phyloP scores from a whole-genome alignment of 92 coral and sea anemone species.

The Phenganax marumi region DNA sequence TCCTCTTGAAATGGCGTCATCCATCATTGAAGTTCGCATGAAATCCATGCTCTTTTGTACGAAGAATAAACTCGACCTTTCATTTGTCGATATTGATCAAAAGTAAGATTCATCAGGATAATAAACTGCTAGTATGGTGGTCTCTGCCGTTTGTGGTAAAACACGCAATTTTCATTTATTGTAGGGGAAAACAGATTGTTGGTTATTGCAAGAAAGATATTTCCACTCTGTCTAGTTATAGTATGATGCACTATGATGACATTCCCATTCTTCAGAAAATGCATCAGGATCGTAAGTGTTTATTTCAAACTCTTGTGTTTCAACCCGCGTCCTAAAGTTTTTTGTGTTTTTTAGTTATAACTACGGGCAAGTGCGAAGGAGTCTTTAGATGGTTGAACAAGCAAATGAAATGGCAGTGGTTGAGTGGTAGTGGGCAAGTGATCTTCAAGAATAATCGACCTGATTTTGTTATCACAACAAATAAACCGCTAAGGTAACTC shows the following conservation, averaged over 20 bases:
- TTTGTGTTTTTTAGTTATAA: constrained; percentile 61
- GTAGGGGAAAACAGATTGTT: constrained; percentile 87
- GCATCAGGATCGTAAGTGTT: constrained; percentile 82
- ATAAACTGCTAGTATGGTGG: neutral
- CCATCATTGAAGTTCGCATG: constrained; percentile 89
- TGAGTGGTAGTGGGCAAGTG: constrained; percentile 94
- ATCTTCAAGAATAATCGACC: constrained; percentile 92
- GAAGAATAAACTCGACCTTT: constrained; percentile 94
- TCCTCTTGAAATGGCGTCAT: constrained; percentile 84
- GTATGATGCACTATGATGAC: constrained; percentile 99
- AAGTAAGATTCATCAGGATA: constrained; percentile 62
- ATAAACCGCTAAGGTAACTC: constrained; percentile 83
- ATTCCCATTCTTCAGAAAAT: constrained; percentile 77
- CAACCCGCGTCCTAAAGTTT: neutral
- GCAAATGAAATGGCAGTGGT: constrained; percentile 97
- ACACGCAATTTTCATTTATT: neutral
- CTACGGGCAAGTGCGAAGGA: constrained; percentile 95
- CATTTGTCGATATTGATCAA: constrained; percentile 96
- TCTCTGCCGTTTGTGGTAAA: neutral
- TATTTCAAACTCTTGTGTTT: neutral
- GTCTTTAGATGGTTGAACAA: constrained; percentile 90
- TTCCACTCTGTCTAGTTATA: constrained; percentile 87
- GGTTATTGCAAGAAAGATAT: constrained; percentile 96
- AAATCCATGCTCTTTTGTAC: constrained; percentile 91
- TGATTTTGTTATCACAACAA: constrained; percentile 92